Evolutionary conservation across 1,140 invertebrate genomes (phyloP), one percentile per base, ranked within the genome.

Genomic region (Drosophila subpulchrella): DNA sequence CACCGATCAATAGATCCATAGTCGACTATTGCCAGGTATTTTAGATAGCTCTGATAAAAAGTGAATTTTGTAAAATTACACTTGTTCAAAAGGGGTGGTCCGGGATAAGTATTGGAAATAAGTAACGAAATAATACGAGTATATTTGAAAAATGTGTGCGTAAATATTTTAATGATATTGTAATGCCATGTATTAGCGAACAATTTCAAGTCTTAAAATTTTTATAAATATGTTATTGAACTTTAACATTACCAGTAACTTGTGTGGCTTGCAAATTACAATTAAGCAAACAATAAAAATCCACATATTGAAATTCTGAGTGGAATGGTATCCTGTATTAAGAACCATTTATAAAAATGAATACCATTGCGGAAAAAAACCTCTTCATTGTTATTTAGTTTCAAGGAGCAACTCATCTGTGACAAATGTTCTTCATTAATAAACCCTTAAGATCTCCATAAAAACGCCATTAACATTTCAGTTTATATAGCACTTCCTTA

Each of bases 1-100:
- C 30, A 39, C 6, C 50, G 30, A 71, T 71, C 65, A 57, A 70
- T 70, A 70, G 42, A 50, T 34, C 30, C 66, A n/a, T 13, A 38
- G 24, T 54, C 41, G 7, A 20, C 10, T 11, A 39, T 41, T 56
- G 50, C 59, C 63, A 47, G 27, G 30, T 27, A 32, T 8, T 48
- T 59, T 48, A 36, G 57, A 59, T 59, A 36, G 32, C 4, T n/a
- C 46, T 67, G 65, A 67, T 67, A 65, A 67, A 34, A 34, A 27
- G 20, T 36, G 15, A 38, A 65, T 51, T 42, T 65, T 41, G 34
- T 42, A 30, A 6, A 53, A 38, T 17, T 34, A 10, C 39, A 41
- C 27, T 63, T 38, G 17, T 48, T 48, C 6, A 6, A 2, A 17
- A 47, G 41, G 55, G 61, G 61, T 15, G 58, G 55, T 60, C 61